Base-by-base conservation (phyloP, 2,113 vertebrate species). In the Nothoprocta perdicaria region DNA sequence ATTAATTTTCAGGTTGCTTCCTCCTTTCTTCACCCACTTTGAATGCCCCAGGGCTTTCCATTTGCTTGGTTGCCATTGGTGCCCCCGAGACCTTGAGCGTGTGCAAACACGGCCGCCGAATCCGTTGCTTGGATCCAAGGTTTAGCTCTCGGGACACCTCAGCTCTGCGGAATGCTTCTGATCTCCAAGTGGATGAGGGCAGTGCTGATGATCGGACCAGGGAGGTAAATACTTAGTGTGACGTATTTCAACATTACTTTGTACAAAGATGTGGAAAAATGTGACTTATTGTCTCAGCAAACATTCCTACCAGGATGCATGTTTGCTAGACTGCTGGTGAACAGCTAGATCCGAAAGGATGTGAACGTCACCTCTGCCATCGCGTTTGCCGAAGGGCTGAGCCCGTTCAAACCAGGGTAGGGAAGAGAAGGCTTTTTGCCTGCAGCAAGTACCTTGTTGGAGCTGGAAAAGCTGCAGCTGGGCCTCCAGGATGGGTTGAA, bases 241-340 rank as follows among this genome's bases (percentile, higher is more conserved):
- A 38, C 6, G 35, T 90, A 90, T 76, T 93, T 90, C 86, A 93
- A 0, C 43, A 55, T 50, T 92, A 50, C 90, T 84, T 85, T 92
- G 86, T 92, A 89, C 92, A 89, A 82, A 96, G 41, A 41, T 52
- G 90, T 93, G 50, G 79, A 95, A n/a, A 95, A 93, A 95, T 87
- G 81, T 73, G 29, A 52, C 91, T 80, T 90, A 80, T 94, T 89
- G 75, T 87, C 60, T 93, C 68, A 91, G 87, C 89, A 94, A 89
- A 94, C 95, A 89, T 90, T 95, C 89, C 79, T 92, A 72, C 26
- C 55, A 33, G 75, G 75, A 86, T 90, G 75, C 86, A 52, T 95
- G 85, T 40, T 94, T 95, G 67, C 68, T 77, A 60, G 63, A 60
- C 29, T 73, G 74, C 31, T 86, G 63, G 81, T 0, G 0, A 92